These are phyloP conservation scores for Cephus rjabovi DNA, from an alignment of 2,888 invertebrate species.

Conservation along the genomic window DNA sequence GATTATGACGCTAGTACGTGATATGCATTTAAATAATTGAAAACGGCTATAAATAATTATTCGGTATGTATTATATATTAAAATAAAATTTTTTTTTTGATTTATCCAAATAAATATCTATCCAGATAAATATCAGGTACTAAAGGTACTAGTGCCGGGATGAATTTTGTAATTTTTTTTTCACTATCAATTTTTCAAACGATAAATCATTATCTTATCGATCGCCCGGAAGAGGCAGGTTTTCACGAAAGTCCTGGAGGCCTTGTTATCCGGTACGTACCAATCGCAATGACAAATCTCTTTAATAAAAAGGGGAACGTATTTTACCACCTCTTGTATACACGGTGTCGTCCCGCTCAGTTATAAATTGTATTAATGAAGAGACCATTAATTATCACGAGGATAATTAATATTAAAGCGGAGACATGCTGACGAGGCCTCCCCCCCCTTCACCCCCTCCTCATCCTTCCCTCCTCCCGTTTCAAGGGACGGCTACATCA, in stretches of 20 bases:
- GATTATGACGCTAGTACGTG: too few relatives aligned
- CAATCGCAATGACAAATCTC: constrained; percentile 6
- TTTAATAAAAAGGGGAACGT: constrained; percentile 2
- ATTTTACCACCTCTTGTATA: constrained; percentile 11
- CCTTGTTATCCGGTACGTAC: not conserved
- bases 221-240: not conserved
- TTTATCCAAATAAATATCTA: too few relatives aligned
- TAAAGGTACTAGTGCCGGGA: too few relatives aligned
- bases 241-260: not conserved
- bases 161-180: too few relatives aligned
- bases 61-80: too few relatives aligned
- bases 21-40: too few relatives aligned
- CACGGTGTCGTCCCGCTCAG: constrained; percentile 16
- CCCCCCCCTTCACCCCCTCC: constrained; percentile 32
- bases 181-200: not conserved
- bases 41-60: too few relatives aligned
- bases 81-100: not conserved
- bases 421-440: constrained; percentile 43
- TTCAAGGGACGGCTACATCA: constrained; percentile 9
- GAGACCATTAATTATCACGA: constrained; percentile 45
- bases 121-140: not conserved
- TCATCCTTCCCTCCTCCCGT: constrained; percentile 34
- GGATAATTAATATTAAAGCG: constrained; percentile 51
- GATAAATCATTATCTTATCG: not conserved
- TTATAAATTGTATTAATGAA: constrained; percentile 40